A percentile compares a stretch with the other conserved stretches of the same genome.
Evolutionary conservation across 1,140 invertebrate genomes (phyloP).

Genomic region (Lamellibrachia luymesi): DNA sequence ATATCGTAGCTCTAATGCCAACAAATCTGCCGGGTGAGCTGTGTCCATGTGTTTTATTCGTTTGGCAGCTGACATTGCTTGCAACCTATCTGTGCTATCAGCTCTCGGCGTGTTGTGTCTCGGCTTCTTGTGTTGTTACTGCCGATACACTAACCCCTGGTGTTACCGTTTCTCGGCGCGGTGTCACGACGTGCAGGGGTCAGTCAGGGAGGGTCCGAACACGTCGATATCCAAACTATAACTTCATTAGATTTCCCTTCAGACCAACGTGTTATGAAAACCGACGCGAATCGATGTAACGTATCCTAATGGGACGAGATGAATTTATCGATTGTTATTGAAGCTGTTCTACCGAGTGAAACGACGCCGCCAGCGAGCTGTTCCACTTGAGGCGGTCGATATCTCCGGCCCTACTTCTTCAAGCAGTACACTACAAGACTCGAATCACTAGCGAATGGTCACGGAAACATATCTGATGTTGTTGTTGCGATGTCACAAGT

Average conservation of each 20-base stretch:
- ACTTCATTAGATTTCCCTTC: slow-evolving; percentile 5
- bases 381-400: background rate
- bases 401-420: background rate
- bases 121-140: background rate
- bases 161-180: background rate
- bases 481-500: background rate
- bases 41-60: background rate
- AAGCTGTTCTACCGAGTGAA: background rate
- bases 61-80: background rate
- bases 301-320: background rate
- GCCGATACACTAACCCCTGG: background rate
- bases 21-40: background rate
- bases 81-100: background rate
- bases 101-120: background rate
- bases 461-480: background rate
- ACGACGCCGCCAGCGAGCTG: background rate
- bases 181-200: background rate
- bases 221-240: background rate
- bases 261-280: slow-evolving; percentile 5
- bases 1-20: background rate
- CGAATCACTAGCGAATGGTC: background rate
- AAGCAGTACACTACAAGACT: background rate
- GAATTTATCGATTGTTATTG: background rate
- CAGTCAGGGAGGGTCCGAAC: background rate
- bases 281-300: slow-evolving; percentile 3